These are phyloP conservation scores for Prunella himalayana DNA, from an alignment of 2,113 vertebrate species.

Conservation along the genomic window DNA sequence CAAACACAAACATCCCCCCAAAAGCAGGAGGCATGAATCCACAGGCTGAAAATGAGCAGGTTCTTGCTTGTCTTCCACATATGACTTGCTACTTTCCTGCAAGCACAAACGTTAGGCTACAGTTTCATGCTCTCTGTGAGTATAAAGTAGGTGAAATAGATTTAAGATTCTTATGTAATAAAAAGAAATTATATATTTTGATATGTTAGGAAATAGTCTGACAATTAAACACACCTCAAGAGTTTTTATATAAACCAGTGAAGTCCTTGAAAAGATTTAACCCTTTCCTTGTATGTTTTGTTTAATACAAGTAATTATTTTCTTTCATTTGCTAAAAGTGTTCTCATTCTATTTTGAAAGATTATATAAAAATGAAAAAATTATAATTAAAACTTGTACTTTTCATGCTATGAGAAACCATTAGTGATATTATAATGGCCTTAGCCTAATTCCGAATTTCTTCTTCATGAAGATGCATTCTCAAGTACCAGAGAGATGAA, in stretches of 20 bases:
- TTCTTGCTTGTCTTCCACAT: not conserved
- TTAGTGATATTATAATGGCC: not conserved
- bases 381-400: not conserved
- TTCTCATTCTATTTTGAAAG: not conserved
- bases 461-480: not conserved
- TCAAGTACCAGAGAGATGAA: not conserved
- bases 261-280: not conserved
- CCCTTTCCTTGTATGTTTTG: not conserved
- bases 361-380: not conserved
- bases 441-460: not conserved
- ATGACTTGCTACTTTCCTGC: not conserved
- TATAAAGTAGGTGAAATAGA: not conserved
- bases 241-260: not conserved
- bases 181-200: not conserved
- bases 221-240: not conserved
- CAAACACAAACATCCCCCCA: rapidly evolving
- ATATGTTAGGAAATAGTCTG: not conserved
- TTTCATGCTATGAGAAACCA: not conserved
- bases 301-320: not conserved
- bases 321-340: not conserved
- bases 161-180: not conserved
- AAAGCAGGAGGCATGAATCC: not conserved
- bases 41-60: not conserved
- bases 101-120: not conserved
- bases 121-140: not conserved